Evolutionary conservation across 2,888 invertebrate genomes (phyloP).

Genomic region (Philaethria dido): DNA sequence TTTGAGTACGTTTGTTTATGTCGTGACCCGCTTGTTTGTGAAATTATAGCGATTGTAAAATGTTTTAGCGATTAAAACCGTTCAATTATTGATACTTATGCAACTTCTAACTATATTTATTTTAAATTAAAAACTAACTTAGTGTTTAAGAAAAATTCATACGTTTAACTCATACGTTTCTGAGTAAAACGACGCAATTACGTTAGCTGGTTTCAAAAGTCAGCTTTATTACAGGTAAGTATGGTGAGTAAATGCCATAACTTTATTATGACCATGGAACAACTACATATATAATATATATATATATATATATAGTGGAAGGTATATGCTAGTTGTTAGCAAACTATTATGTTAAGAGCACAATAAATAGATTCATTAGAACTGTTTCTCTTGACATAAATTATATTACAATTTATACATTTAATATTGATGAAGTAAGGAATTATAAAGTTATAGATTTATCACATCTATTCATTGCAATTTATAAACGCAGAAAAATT

Average conservation of each 20-base stretch:
- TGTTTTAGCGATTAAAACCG: neutral
- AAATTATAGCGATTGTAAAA: neutral
- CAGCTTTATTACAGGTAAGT: neutral
- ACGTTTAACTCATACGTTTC: neutral
- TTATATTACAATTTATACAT: no score
- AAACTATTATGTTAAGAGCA: neutral
- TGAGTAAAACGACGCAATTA: neutral
- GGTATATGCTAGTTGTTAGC: neutral
- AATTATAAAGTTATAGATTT: no score
- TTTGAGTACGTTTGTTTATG: constrained; percentile 21
- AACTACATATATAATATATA: neutral
- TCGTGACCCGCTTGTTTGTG: constrained; percentile 3
- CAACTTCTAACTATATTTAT: neutral
- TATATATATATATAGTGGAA: no score
- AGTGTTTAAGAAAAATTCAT: neutral
- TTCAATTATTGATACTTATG: neutral
- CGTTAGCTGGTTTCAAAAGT: neutral
- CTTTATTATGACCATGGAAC: neutral
- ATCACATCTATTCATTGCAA: neutral
- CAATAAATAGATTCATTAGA: neutral
- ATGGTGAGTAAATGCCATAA: neutral
- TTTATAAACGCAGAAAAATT: neutral
- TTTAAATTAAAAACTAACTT: neutral
- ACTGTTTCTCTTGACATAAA: neutral
- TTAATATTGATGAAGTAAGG: no score